Base-by-base conservation (phyloP, 1,140 invertebrate genomes). In the Mycetomoellerius zeteki region DNA sequence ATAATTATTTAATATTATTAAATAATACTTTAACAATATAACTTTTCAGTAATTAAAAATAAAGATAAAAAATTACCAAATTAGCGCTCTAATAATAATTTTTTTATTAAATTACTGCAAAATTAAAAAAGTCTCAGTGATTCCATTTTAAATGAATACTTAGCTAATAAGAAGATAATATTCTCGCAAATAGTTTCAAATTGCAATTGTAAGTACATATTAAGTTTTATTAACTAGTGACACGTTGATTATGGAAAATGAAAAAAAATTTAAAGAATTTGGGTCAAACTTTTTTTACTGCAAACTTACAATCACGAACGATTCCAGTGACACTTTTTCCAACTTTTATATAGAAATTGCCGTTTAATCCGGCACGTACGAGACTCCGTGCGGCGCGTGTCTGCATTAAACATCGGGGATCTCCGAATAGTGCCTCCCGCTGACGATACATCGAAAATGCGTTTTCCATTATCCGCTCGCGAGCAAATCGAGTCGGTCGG, bases 381-480 rank as follows among this genome's bases (percentile, higher is more conserved):
- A 52, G 86, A 54, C 47, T 30, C 77, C 52, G 62, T 21, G 56
- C 73, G 65, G 88, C 77, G 54, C 90, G 72, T 67, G 78, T 50
- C 69, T 89, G 89, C 62, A 90, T 91, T 91, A 88, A 91, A 90
- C 89, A 88, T 86, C 54, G 82, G 50, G 58, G 30, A 60, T 77
- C 33, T 71, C 56, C 64, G 60, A 58, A 12, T 50, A 60, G 78
- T 33, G 52, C n/a, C 58, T 78, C 62, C 77, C 62, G 37, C 80
- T 56, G 86, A 88, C 86, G 80, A 91, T 91, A 88, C 89, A 90
- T 89, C 85, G 89, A 89, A 90, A 91, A 91, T 91, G 90, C 89
- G 87, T 91, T 91, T 91, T 91, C 90, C 90, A 91, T 91, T 91
- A 91, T 91, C 90, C 87, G 80, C 69, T 88, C 72, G 87, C 64